These are phyloP conservation scores for Heliocidaris tuberculata DNA, from an alignment of 35 echinoderm and acorn worm species.

Conservation along the genomic window DNA sequence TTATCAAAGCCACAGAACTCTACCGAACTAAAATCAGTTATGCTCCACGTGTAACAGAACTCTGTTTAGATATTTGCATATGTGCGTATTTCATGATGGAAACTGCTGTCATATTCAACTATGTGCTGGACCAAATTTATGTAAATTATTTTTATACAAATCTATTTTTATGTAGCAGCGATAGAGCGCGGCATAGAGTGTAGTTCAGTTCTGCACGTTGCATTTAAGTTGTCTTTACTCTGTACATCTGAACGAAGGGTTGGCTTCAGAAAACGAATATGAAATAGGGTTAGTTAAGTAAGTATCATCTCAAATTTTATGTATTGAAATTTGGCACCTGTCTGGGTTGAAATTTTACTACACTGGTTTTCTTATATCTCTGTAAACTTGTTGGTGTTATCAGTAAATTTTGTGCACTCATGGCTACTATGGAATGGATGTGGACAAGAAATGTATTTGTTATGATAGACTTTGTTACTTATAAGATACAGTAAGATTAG, in stretches of 20 bases:
- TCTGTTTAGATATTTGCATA: background rate
- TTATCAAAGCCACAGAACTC: background rate
- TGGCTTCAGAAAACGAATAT: background rate
- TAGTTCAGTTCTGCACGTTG: background rate
- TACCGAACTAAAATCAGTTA: background rate
- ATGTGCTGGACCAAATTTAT: slow-evolving; percentile 47
- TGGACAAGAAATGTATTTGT: background rate
- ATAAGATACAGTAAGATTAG: background rate
- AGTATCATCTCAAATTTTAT: background rate
- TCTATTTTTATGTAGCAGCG: slow-evolving; percentile 27
- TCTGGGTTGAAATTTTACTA: background rate
- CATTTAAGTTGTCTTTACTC: background rate
- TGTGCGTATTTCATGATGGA: background rate
- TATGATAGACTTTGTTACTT: background rate
- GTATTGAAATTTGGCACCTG: background rate
- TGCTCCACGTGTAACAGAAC: background rate
- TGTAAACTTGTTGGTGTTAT: background rate
- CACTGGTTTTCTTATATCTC: background rate
- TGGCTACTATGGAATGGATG: background rate
- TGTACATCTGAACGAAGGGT: background rate
- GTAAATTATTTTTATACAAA: slow-evolving; percentile 47
- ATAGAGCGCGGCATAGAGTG: background rate
- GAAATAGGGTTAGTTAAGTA: background rate
- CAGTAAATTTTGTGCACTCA: background rate
- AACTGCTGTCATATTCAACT: slow-evolving; percentile 14